Base-by-base conservation (phyloP, 2,888 invertebrate species). In the Drosophila lacicola region DNA sequence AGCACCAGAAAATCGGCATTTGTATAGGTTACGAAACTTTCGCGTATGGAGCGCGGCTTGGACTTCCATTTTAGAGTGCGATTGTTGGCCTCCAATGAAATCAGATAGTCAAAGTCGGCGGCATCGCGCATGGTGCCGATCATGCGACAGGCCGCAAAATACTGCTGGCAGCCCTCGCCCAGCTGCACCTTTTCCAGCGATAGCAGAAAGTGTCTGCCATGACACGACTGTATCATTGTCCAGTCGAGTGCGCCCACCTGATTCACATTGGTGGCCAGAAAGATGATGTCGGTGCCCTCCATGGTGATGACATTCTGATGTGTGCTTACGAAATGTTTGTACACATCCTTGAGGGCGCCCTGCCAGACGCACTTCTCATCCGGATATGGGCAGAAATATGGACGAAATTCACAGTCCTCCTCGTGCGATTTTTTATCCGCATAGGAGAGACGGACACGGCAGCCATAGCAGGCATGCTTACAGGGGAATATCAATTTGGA, bases 151-250 rank as follows among this genome's bases (percentile, higher is more conserved):
- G 99, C 99, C 17, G 99, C 99, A 93, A 98, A 98, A 92, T 98
- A 98, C 91, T 98, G 98, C 88, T 98, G 98, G 90, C 97, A 97
- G 0, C 97, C 98, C 93, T 99, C 98, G 92, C 96, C 97, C 91
- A 99, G 98, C 89, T 98, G 98, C 92, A 98, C 98, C 92, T 99
- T 99, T 92, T 99, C 99, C 56, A 99, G 94, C 36, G 99, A 99
- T 77, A 99, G 94, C 98, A 99, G 98, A 91, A 99, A 99, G 93
- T 99, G 98, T 90, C 98, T 98, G 53, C 98, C 98, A 92, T 99
- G 99, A 93, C 99, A 99, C 11, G 98, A 98, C 93, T 99, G 99
- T 98, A 99, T 99, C 99, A 99, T 99, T 4, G 98, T 98, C 99
- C 99, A 99, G 93, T 99, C 99, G 5, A 99, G 98, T n/a, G 99